phyloP scores from a whole-genome alignment of 2,888 invertebrate species.

The Leptinotarsa haldemani region DNA sequence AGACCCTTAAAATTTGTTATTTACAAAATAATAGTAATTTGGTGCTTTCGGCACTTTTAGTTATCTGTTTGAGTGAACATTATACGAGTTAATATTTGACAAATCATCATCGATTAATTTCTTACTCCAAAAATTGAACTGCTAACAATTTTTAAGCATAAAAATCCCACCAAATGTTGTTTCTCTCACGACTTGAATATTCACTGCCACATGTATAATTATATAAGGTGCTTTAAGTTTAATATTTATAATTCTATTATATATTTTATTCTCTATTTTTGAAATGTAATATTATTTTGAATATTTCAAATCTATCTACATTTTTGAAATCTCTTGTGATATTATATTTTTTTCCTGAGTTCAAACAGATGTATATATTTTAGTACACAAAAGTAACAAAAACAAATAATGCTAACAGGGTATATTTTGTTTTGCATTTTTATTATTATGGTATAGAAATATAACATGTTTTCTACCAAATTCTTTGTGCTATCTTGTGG shows the following conservation, averaged over 20 bases:
- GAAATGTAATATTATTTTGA: constrained; percentile 35
- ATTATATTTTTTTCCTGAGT: constrained; percentile 34
- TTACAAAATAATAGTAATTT: no score
- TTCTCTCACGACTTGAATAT: not conserved
- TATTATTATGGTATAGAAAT: constrained; percentile 37
- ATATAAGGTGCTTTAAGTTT: constrained; percentile 46
- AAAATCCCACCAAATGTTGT: not conserved
- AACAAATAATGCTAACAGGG: constrained; percentile 46
- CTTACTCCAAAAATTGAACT: not conserved
- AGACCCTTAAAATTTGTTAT: no score
- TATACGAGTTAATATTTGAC: no score
- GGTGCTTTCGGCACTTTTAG: no score
- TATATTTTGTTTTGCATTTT: constrained; percentile 48
- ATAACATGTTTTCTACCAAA: constrained; percentile 38
- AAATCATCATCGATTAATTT: not conserved
- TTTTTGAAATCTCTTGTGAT: constrained; percentile 36
- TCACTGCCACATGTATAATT: constrained; percentile 47
- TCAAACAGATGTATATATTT: constrained; percentile 39
- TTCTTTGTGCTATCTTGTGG: constrained; percentile 53
- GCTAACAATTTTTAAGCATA: not conserved
- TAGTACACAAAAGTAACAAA: constrained; percentile 27
- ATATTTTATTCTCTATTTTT: constrained; percentile 41
- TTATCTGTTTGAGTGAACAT: no score
- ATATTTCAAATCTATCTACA: constrained; percentile 34
- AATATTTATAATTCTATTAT: constrained; percentile 43